Conservation (phyloP, 2,113 vertebrate genomes). For the Melanostigma gelatinosum region DNA sequence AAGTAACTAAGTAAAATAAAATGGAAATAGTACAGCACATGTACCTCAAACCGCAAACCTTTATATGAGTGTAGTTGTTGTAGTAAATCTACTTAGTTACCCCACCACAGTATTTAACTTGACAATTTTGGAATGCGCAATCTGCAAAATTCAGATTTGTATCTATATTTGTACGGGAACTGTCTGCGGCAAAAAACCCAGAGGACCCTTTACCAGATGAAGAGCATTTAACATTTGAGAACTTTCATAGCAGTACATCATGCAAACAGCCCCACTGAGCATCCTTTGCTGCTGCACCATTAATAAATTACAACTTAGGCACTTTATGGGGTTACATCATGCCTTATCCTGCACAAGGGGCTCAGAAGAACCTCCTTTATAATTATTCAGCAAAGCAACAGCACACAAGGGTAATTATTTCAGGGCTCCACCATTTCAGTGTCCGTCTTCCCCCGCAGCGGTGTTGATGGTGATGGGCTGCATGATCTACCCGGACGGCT, state of each 20-base stretch:
- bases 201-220: conserved; percentile 23
- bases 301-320: conserved; percentile 32
- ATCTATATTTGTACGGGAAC: neutral
- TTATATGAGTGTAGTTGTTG: neutral
- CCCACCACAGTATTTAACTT: neutral
- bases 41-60: neutral
- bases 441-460: conserved; percentile 75
- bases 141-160: conserved; percentile 2
- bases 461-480: conserved; percentile 92
- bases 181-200: neutral
- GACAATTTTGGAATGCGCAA: neutral
- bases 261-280: conserved; percentile 40
- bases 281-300: conserved; percentile 15
- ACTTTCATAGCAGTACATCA: conserved; percentile 34
- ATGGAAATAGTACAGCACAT: neutral
- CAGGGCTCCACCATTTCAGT: conserved; percentile 17
- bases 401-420: conserved; percentile 26
- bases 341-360: conserved; percentile 13
- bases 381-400: conserved; percentile 40
- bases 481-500: conserved; percentile 96
- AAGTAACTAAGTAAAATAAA: neutral
- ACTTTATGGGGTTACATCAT: conserved; percentile 17
- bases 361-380: neutral
- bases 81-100: neutral
- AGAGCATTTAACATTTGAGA: conserved; percentile 34